Percentiles rank a stretch among this genome's conserved stretches.
Conservation (phyloP, 53 echinoderm and acorn worm species). For the Astropecten irregularis region DNA sequence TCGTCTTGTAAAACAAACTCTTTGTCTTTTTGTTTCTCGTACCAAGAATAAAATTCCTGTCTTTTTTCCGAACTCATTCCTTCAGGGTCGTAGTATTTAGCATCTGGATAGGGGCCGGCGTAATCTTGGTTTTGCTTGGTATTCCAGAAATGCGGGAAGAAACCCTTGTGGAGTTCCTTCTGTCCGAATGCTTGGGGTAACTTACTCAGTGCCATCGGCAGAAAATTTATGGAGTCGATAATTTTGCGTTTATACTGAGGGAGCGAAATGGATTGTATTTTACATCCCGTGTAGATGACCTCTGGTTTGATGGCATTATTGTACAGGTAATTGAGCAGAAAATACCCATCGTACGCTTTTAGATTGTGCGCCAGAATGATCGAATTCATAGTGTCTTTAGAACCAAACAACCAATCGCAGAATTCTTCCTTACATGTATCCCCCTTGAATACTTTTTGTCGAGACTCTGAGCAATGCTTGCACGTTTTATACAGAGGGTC, state of each 20-base stretch:
- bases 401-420: constrained; percentile 29
- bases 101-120: background rate
- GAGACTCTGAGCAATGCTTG: background rate
- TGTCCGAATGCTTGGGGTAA: constrained; percentile 35
- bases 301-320: constrained; percentile 17
- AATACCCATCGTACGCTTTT: constrained; percentile 1
- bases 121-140: constrained; percentile 29
- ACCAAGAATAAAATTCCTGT: background rate
- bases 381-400: background rate
- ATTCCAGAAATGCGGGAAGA: constrained; percentile 59
- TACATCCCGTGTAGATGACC: constrained; percentile 46
- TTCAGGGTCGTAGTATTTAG: constrained; percentile 21
- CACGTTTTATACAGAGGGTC: background rate
- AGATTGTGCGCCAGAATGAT: constrained; percentile 37
- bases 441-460: constrained; percentile 35
- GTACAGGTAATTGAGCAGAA: constrained; percentile 9
- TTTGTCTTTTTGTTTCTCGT: constrained; percentile 1
- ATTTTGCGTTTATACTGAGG: constrained; percentile 27
- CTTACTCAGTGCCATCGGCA: constrained; percentile 55
- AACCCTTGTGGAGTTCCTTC: constrained; percentile 41
- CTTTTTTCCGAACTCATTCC: constrained; percentile 17
- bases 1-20: constrained; percentile 56
- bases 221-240: constrained; percentile 63
- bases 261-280: constrained; percentile 18
- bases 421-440: background rate